A percentile compares a stretch with the other conserved stretches of the same genome.
Conservation (phyloP, 2,888 invertebrate genomes). For the Caenorhabditis uteleia region DNA sequence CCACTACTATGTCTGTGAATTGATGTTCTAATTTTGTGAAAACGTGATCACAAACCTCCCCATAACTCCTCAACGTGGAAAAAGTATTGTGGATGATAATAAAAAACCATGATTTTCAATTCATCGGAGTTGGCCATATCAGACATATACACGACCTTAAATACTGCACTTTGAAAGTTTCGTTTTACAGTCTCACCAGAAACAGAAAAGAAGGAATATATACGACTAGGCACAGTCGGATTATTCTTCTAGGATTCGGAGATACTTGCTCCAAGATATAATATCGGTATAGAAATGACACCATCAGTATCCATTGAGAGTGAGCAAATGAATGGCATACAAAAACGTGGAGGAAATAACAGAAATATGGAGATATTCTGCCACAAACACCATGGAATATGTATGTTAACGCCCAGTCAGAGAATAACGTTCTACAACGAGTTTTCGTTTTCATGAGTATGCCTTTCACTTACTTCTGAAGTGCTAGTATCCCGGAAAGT, state of each 20-base stretch:
- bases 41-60: conserved; percentile 6
- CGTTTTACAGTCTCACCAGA: background rate
- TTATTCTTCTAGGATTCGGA: conserved; percentile 8
- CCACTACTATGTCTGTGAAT: conserved; percentile 9
- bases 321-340: conserved; percentile 22
- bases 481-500: conserved; percentile 9
- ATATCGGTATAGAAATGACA: conserved; percentile 21
- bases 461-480: conserved; percentile 9
- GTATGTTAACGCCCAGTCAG: conserved; percentile 17
- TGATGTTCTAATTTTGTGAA: background rate
- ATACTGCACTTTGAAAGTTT: background rate
- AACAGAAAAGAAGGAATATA: conserved; percentile 14
- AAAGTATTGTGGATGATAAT: conserved; percentile 10
- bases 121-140: conserved; percentile 9
- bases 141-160: conserved; percentile 7
- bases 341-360: conserved; percentile 21
- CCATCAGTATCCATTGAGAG: conserved; percentile 26
- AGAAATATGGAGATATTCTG: conserved; percentile 12
- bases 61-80: conserved; percentile 9
- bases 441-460: too few relatives aligned
- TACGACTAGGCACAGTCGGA: conserved; percentile 3
- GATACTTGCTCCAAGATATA: conserved; percentile 12
- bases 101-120: conserved; percentile 4
- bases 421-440: conserved; percentile 19
- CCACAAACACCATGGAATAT: conserved; percentile 19